Evolutionary conservation across 2,888 invertebrate genomes (phyloP).

Genomic region (Aelia acuminata): DNA sequence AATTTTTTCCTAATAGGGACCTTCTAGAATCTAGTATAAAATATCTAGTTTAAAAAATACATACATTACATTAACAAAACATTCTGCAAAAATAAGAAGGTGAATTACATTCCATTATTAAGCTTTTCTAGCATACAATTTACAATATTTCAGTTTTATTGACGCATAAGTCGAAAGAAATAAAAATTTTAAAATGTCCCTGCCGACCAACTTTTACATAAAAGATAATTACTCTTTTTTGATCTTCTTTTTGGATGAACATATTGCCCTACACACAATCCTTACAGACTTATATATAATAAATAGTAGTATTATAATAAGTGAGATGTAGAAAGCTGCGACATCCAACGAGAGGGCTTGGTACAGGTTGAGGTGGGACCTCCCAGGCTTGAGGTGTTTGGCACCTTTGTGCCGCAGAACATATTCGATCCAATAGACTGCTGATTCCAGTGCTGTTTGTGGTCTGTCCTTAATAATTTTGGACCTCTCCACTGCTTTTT

Average conservation of each 20-base stretch:
- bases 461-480: conserved; percentile 71
- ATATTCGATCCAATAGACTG: conserved; percentile 78
- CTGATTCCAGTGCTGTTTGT: conserved; percentile 73
- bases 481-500: conserved; percentile 64
- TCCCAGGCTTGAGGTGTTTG: conserved; percentile 66
- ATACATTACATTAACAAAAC: too few relatives aligned
- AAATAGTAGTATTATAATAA: background rate
- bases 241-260: background rate
- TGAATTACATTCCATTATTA: too few relatives aligned
- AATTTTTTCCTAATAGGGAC: too few relatives aligned
- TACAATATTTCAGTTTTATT: too few relatives aligned
- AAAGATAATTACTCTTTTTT: background rate
- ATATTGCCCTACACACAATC: background rate
- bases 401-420: conserved; percentile 74
- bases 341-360: conserved; percentile 67
- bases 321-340: background rate
- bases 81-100: too few relatives aligned
- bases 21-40: too few relatives aligned
- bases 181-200: too few relatives aligned
- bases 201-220: too few relatives aligned
- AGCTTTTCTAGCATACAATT: too few relatives aligned
- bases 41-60: too few relatives aligned
- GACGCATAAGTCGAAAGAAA: too few relatives aligned
- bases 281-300: background rate
- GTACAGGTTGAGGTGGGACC: conserved; percentile 66